Conservation (phyloP, 2,888 invertebrate genomes). For the Hirudinaria manillensis region DNA sequence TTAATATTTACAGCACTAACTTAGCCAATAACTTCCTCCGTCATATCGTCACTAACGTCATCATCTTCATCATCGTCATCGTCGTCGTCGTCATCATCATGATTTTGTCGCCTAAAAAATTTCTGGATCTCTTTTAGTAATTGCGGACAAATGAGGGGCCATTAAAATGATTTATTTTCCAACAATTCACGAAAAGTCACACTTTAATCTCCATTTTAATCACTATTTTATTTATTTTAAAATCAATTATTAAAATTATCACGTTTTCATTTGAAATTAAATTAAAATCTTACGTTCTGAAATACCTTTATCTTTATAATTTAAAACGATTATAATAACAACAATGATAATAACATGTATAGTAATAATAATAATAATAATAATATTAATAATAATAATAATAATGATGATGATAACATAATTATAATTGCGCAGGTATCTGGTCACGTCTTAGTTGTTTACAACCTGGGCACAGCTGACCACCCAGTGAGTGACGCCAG, state of each 20-base stretch:
- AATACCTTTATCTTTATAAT: not conserved
- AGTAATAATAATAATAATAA: not conserved
- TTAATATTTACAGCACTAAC: too few species aligned
- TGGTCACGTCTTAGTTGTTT: slow-evolving; percentile 84
- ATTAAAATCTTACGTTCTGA: too few species aligned
- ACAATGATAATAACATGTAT: not conserved
- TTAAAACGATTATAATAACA: not conserved
- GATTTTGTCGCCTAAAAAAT: too few species aligned
- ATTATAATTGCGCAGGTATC: slow-evolving; percentile 54
- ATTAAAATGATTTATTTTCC: slow-evolving; percentile 11
- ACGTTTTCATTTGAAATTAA: too few species aligned
- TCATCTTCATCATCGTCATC: too few species aligned
- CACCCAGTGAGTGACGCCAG: slow-evolving; percentile 67
- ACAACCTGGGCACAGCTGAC: slow-evolving; percentile 86
- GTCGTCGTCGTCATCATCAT: too few species aligned
- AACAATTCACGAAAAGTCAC: not conserved
- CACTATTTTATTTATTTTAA: too few species aligned
- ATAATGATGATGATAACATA: slow-evolving; percentile 4
- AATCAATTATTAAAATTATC: too few species aligned
- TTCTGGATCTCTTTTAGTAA: too few species aligned
- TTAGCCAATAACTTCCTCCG: too few species aligned
- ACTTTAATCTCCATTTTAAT: not conserved
- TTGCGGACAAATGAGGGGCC: too few species aligned
- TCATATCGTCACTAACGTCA: too few species aligned
- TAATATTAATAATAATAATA: slow-evolving; percentile 23